Base-by-base conservation (phyloP, 2,888 invertebrate genomes). In the Sialis lutaria region DNA sequence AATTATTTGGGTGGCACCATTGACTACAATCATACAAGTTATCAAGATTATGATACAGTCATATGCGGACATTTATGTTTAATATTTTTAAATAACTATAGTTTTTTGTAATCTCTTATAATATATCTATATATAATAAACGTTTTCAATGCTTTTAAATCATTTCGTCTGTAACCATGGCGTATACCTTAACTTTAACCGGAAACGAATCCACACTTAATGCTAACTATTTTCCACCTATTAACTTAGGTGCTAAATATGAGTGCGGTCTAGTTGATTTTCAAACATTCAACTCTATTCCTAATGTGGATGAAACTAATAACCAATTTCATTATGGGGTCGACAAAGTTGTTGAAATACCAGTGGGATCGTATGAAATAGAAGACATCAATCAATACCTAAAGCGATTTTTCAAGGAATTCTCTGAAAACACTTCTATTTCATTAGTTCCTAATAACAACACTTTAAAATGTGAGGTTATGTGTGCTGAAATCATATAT, bases 301-400 rank as follows among this genome's bases (percentile, higher is more conserved):
- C 59, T 2, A 63, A 62, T 52, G 53, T 63, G 2, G 58, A 61
- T 51, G 50, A 51, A 34, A 51, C 49, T 40, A 57, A 60, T 49
- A 61, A 60, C 51, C 56, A 55, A 48, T 57, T 62, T 52, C 54
- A 56, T 50, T 53, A 53, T 40, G 45, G 51, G 6, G 49, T 48
- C 40, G 40, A 56, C 35, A 45, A 55, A 44, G 49, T 50, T 32
- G 44, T 58, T 9, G 50, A 40, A 9, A 53, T 60, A 45, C 58
- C 58, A 31, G 51, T 50, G 5, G 59, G 60, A 7, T 55, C 57
- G n/a, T 60, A 61, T 51, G 58, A 61, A 54, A 52, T 60, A 30
- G 51, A 54, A 22, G 56, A 59, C 53, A 54, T 60, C 31, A 53
- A 55, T 46, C 22, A 22, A 22, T 22, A 22, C 4, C 22, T 22